A percentile compares a stretch with the other conserved stretches of the same genome.
Evolutionary conservation across 2,797 vertebrate genomes (phyloP).

Genomic region (Craterocephalus amniculus): DNA sequence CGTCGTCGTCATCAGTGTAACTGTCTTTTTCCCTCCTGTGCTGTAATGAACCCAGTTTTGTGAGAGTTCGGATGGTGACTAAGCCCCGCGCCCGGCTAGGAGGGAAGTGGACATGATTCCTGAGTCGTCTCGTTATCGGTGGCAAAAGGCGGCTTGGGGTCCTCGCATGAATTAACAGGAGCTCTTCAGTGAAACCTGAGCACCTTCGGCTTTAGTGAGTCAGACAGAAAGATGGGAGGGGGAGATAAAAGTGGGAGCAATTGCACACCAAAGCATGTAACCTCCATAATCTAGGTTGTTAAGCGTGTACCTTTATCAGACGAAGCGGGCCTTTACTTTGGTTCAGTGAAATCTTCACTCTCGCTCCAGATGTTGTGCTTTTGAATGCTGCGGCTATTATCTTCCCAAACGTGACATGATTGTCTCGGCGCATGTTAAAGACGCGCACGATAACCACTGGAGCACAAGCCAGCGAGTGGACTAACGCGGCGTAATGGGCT

Average conservation of each 20-base stretch:
- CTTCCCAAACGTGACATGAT: slow-evolving; percentile 59
- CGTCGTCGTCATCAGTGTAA: slow-evolving; percentile 72
- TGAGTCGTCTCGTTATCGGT: slow-evolving; percentile 17
- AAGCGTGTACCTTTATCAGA: slow-evolving; percentile 52
- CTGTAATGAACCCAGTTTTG: slow-evolving; percentile 42
- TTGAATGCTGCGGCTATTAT: slow-evolving; percentile 66
- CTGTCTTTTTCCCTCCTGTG: slow-evolving; percentile 40
- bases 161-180: slow-evolving; percentile 19
- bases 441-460: slow-evolving; percentile 57
- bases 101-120: slow-evolving; percentile 8
- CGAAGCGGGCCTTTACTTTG: slow-evolving; percentile 3
- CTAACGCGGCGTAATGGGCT: slow-evolving; percentile 77
- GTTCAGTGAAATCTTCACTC: slow-evolving; percentile 42
- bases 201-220: slow-evolving; percentile 37
- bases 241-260: slow-evolving; percentile 14
- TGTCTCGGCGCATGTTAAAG: slow-evolving; percentile 56
- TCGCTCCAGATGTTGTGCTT: slow-evolving; percentile 73
- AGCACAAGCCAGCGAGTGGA: slow-evolving; percentile 65
- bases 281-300: slow-evolving; percentile 41
- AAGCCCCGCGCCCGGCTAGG: slow-evolving; percentile 31
- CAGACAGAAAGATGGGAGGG: slow-evolving; percentile 3
- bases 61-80: slow-evolving; percentile 54
- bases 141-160: slow-evolving; percentile 20
- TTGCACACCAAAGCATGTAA: slow-evolving; percentile 45
- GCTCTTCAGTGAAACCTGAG: slow-evolving; percentile 31